Conservation (phyloP, 37 sponge, comb jelly and placozoan species). For the Halichondria panicea region DNA sequence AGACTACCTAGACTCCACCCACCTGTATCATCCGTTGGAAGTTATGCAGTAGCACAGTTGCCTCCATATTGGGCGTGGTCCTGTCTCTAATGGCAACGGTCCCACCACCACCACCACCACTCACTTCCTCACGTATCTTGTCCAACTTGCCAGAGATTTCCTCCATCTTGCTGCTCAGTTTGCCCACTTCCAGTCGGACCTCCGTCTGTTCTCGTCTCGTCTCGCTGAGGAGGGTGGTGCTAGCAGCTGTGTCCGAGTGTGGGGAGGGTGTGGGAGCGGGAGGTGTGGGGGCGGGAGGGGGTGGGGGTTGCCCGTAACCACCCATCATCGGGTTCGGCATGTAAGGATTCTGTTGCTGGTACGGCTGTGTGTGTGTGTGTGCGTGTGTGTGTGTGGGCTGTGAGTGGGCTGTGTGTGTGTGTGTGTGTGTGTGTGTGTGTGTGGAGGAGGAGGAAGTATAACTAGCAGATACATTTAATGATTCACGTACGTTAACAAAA, state of each 20-base stretch:
- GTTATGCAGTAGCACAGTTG: constrained; percentile 87
- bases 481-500: neutral
- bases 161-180: constrained; percentile 74
- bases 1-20: too few species aligned
- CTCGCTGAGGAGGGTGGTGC: constrained; percentile 69
- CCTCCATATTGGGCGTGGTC: constrained; percentile 86
- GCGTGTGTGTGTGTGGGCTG: constrained; percentile 37
- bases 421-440: neutral
- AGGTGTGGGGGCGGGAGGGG: constrained; percentile 46
- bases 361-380: constrained; percentile 14
- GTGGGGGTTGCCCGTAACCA: constrained; percentile 32
- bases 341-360: neutral
- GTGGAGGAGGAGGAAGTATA: neutral
- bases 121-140: constrained; percentile 57
- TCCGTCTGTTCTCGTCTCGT: constrained; percentile 83
- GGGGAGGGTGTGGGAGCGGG: constrained; percentile 41
- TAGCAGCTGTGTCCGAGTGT: constrained; percentile 19
- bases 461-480: neutral
- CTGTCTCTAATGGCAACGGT: constrained; percentile 26
- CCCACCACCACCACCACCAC: neutral
- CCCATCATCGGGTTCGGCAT: neutral
- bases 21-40: constrained; percentile 89
- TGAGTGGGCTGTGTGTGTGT: constrained; percentile 15
- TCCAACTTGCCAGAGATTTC: constrained; percentile 78
- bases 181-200: constrained; percentile 73